Evolutionary conservation across 2,888 invertebrate genomes (phyloP).

Genomic region (Cryptus armator): DNA sequence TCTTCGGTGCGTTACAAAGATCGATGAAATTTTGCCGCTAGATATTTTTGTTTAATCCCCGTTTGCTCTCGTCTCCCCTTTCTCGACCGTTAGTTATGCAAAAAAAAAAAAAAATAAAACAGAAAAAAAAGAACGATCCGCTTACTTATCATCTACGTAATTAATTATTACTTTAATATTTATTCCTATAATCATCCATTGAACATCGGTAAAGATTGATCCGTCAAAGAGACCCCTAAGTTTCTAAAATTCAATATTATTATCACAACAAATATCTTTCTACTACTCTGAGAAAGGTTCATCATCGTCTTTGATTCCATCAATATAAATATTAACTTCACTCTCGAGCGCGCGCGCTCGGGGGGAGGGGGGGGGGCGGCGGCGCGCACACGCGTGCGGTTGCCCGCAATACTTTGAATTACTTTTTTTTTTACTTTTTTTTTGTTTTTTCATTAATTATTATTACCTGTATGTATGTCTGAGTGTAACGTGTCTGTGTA

Average conservation of each 20-base stretch:
- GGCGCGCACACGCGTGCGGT: slow-evolving; percentile 16
- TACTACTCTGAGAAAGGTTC: slow-evolving; percentile 76
- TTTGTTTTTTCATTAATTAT: slow-evolving; percentile 29
- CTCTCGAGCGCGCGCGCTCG: slow-evolving; percentile 18
- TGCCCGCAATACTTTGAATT: slow-evolving; percentile 66
- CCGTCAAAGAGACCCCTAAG: slow-evolving; percentile 77
- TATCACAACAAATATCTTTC: slow-evolving; percentile 84
- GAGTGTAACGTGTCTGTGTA: slow-evolving; percentile 68
- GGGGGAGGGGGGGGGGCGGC: neutral
- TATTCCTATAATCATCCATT: slow-evolving; percentile 71
- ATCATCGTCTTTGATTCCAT: slow-evolving; percentile 81
- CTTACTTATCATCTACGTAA: slow-evolving; percentile 42
- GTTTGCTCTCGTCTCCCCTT: slow-evolving; percentile 40
- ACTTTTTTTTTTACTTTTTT: slow-evolving; percentile 42
- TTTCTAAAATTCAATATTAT: slow-evolving; percentile 81
- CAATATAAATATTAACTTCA: slow-evolving; percentile 76
- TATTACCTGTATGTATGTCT: slow-evolving; percentile 67
- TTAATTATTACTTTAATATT: slow-evolving; percentile 56
- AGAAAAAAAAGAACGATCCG: slow-evolving; percentile 48
- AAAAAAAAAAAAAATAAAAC: slow-evolving; percentile 33
- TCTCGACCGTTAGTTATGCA: slow-evolving; percentile 15
- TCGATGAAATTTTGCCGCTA: slow-evolving; percentile 45
- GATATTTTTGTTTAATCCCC: neutral
- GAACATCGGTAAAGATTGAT: slow-evolving; percentile 77
- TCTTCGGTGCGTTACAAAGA: slow-evolving; percentile 2